Percentiles rank a stretch among this genome's conserved stretches.
Conservation (phyloP, 2,113 vertebrate genomes). For the Pristiophorus japonicus region DNA sequence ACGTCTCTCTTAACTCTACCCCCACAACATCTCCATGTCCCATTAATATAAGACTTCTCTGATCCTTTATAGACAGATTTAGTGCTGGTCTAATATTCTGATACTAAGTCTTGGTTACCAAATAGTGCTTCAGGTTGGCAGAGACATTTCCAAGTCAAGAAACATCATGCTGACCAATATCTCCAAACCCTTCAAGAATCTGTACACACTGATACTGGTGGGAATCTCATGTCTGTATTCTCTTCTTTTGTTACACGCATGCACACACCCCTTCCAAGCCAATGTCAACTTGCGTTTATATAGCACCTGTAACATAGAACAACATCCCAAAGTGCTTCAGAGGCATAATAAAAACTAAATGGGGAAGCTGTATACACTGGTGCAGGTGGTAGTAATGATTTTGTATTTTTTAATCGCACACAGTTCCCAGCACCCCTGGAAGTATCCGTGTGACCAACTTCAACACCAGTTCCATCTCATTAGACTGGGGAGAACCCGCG, state of each 20-base stretch:
- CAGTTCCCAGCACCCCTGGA: constrained; percentile 57
- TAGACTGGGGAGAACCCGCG: constrained; percentile 45
- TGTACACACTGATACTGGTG: not conserved
- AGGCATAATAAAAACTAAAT: not conserved
- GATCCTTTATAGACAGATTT: not conserved
- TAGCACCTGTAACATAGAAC: not conserved
- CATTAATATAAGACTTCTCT: not conserved
- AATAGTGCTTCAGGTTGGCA: not conserved
- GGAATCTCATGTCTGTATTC: not conserved
- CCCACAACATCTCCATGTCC: not conserved
- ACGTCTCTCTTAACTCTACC: not conserved
- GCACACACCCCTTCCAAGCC: not conserved
- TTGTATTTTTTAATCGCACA: not conserved
- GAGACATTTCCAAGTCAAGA: not conserved
- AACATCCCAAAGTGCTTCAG: not conserved
- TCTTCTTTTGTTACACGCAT: not conserved
- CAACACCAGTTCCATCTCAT: constrained; percentile 43
- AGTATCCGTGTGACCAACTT: not conserved
- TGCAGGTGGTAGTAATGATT: not conserved
- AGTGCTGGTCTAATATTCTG: not conserved
- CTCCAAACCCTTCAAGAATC: not conserved
- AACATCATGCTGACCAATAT: not conserved
- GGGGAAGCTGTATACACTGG: not conserved
- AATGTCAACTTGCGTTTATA: not conserved
- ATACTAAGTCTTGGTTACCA: not conserved